These are phyloP conservation scores for Meteorus colon DNA, from an alignment of 2,888 invertebrate species.

Conservation along the genomic window DNA sequence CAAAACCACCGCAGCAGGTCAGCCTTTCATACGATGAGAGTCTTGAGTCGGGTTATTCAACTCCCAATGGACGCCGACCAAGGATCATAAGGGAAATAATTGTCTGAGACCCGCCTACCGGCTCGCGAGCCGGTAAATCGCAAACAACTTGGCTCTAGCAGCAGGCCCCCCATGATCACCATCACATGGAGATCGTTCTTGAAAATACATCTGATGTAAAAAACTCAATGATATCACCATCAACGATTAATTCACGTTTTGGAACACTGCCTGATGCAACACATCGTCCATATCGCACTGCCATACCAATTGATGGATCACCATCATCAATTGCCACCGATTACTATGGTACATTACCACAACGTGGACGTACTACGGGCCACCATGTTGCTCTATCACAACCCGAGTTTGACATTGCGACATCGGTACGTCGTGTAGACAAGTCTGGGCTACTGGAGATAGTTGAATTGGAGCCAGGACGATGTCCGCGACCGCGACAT, in stretches of 20 bases:
- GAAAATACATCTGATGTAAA: slow-evolving; percentile 62
- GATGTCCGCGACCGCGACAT: slow-evolving; percentile 40
- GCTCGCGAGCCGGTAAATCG: slow-evolving; percentile 71
- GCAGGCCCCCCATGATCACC: slow-evolving; percentile 65
- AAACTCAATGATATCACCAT: slow-evolving; percentile 37
- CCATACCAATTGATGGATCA: slow-evolving; percentile 41
- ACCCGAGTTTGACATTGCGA: slow-evolving; percentile 53
- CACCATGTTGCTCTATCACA: slow-evolving; percentile 43
- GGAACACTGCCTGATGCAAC: slow-evolving; percentile 47
- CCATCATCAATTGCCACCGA: slow-evolving; percentile 42
- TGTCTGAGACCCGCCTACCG: slow-evolving; percentile 79
- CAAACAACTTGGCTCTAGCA: slow-evolving; percentile 73
- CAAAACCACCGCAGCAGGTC: slow-evolving; percentile 90
- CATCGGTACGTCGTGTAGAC: slow-evolving; percentile 65
- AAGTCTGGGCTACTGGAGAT: slow-evolving; percentile 68
- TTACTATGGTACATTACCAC: slow-evolving; percentile 58
- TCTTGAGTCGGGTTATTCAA: slow-evolving; percentile 94
- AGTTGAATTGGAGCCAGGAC: slow-evolving; percentile 55
- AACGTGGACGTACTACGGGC: slow-evolving; percentile 29
- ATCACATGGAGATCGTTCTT: slow-evolving; percentile 70
- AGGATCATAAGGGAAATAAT: slow-evolving; percentile 96
- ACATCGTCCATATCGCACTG: slow-evolving; percentile 48
- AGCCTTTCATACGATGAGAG: slow-evolving; percentile 95
- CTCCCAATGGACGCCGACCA: slow-evolving; percentile 93
- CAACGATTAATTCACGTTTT: slow-evolving; percentile 48